These are phyloP conservation scores for Colletes collaris DNA, from an alignment of 2,888 invertebrate species.

Conservation along the genomic window DNA sequence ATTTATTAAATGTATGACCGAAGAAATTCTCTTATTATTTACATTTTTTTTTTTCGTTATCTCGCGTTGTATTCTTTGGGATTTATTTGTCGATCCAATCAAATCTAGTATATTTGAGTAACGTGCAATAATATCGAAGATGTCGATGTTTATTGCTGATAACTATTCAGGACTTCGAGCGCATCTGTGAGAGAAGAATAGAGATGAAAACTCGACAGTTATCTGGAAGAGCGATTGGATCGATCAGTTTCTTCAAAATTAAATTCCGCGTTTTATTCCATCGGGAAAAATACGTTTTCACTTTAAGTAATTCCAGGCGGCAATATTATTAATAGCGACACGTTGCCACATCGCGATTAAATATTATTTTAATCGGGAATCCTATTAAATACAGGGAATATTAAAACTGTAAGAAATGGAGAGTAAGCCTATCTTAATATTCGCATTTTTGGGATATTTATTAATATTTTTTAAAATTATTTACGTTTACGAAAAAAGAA, in stretches of 20 bases:
- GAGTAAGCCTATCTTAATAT: too few species aligned
- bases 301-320: not conserved
- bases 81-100: not conserved
- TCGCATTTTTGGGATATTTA: too few species aligned
- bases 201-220: slow-evolving; percentile 13
- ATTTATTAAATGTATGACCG: too few species aligned
- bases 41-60: too few species aligned
- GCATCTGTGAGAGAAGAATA: slow-evolving; percentile 7
- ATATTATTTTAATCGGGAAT: too few species aligned
- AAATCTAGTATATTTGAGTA: not conserved
- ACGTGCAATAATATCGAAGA: slow-evolving; percentile 3
- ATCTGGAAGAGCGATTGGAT: slow-evolving; percentile 20
- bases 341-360: not conserved
- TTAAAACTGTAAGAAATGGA: too few species aligned
- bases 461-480: too few species aligned
- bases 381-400: too few species aligned
- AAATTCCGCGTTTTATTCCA: slow-evolving; percentile 2
- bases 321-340: too few species aligned
- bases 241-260: slow-evolving; percentile 20
- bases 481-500: too few species aligned
- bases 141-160: slow-evolving; percentile 10
- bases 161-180: not conserved
- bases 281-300: not conserved
- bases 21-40: too few species aligned
- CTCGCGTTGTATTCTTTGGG: too few species aligned